These are phyloP conservation scores for Delia radicum DNA, from an alignment of 1,140 invertebrate species.

Conservation along the genomic window DNA sequence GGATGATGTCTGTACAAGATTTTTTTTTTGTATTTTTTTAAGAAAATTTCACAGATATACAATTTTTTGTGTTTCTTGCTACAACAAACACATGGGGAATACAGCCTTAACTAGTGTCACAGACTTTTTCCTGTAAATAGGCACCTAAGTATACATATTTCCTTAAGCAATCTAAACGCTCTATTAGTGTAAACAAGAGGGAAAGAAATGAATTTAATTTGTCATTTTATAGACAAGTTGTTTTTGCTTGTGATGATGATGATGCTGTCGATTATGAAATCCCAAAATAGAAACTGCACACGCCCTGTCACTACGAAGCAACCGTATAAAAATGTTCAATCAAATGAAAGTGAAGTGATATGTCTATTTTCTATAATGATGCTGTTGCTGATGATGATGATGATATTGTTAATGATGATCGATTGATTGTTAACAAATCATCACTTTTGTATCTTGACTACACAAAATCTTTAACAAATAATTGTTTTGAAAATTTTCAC, in stretches of 20 bases:
- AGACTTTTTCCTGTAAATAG: too few relatives aligned
- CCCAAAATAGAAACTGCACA: not conserved
- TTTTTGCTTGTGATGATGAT: not conserved
- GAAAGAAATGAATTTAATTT: not conserved
- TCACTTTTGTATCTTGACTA: not conserved
- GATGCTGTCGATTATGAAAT: not conserved
- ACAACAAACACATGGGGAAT: not conserved
- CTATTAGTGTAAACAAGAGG: not conserved
- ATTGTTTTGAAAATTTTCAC: not conserved
- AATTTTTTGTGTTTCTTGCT: not conserved
- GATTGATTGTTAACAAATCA: not conserved
- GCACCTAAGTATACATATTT: too few relatives aligned
- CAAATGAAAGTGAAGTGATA: not conserved
- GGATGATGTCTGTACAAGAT: too few relatives aligned
- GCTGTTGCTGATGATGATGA: not conserved
- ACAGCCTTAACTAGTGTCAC: too few relatives aligned
- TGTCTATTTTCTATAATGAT: not conserved
- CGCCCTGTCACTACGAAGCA: not conserved
- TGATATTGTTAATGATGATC: not conserved
- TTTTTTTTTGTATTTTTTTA: too few relatives aligned
- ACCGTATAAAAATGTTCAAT: not conserved
- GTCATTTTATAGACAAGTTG: constrained; percentile 1
- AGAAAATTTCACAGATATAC: not conserved
- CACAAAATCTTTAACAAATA: not conserved
- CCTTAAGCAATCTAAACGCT: too few relatives aligned